Evolutionary conservation across 2,888 invertebrate species (phyloP).

Genomic region (Erannis defoliaria): DNA sequence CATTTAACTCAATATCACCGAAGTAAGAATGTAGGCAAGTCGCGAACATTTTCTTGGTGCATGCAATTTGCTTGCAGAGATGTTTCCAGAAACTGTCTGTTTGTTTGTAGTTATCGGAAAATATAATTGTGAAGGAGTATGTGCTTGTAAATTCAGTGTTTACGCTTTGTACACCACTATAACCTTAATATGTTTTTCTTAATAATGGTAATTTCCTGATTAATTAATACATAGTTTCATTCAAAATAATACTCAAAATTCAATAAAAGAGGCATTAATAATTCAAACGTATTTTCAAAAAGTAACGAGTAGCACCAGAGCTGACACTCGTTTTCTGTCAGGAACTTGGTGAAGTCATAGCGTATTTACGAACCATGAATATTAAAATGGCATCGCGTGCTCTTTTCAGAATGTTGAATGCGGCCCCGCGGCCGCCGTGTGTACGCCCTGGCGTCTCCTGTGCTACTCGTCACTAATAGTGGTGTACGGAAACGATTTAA

Average conservation of each 20-base stretch:
- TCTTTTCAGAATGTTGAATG: slow-evolving; percentile 24
- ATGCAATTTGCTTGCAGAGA: slow-evolving; percentile 12
- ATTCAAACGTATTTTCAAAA: slow-evolving; percentile 15
- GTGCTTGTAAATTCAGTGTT: slow-evolving; percentile 30
- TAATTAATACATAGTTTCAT: neutral
- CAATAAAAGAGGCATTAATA: slow-evolving; percentile 3
- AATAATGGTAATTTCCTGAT: neutral
- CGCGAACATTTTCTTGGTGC: slow-evolving; percentile 9
- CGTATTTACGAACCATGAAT: slow-evolving; percentile 32
- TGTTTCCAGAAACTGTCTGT: slow-evolving; percentile 1
- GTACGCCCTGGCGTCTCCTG: slow-evolving; percentile 5
- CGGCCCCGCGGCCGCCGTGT: neutral
- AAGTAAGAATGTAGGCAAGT: slow-evolving; percentile 14
- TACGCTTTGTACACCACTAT: slow-evolving; percentile 36
- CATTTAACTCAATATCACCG: slow-evolving; percentile 13
- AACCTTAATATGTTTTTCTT: slow-evolving; percentile 6
- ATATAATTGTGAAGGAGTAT: slow-evolving; percentile 14
- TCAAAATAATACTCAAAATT: slow-evolving; percentile 14
- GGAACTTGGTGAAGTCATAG: slow-evolving; percentile 24
- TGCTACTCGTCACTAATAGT: slow-evolving; percentile 37
- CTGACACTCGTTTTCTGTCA: slow-evolving; percentile 17
- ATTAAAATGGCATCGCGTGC: slow-evolving; percentile 27
- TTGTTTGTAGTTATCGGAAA: slow-evolving; percentile 13
- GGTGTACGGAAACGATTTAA: slow-evolving; percentile 53
- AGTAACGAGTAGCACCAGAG: slow-evolving; percentile 34